Evolutionary conservation across 2,797 vertebrate genomes (phyloP).

Genomic region (Sebastes iracundus): DNA sequence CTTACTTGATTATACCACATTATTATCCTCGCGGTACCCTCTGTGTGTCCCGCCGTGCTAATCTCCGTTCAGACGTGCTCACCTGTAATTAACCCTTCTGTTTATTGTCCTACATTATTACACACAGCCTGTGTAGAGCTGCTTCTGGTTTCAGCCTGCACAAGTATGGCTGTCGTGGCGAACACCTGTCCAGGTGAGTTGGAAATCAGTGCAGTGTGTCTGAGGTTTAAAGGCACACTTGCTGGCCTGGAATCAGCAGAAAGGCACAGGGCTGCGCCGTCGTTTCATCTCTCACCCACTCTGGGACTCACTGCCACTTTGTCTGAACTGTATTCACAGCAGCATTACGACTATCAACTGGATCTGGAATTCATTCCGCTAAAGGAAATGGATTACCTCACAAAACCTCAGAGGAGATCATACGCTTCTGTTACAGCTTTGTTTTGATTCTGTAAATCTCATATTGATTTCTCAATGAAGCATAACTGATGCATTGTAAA

Average conservation of each 20-base stretch:
- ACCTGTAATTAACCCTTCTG: slow-evolving; percentile 61
- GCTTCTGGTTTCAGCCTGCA: slow-evolving; percentile 25
- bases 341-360: neutral
- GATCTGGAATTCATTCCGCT: slow-evolving; percentile 9
- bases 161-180: slow-evolving; percentile 17
- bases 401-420: slow-evolving; percentile 12
- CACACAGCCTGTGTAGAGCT: slow-evolving; percentile 17
- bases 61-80: slow-evolving; percentile 56
- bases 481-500: slow-evolving; percentile 34
- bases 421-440: slow-evolving; percentile 27
- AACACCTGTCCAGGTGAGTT: slow-evolving; percentile 69
- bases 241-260: slow-evolving; percentile 23
- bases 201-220: slow-evolving; percentile 17
- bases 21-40: slow-evolving; percentile 51
- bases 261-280: neutral
- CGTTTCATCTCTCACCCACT: neutral
- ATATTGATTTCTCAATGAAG: slow-evolving; percentile 58
- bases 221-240: slow-evolving; percentile 34
- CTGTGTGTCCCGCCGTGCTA: slow-evolving; percentile 48
- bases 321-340: neutral
- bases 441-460: slow-evolving; percentile 48
- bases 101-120: slow-evolving; percentile 65
- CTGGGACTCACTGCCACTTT: neutral
- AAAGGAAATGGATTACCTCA: slow-evolving; percentile 9
- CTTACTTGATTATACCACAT: slow-evolving; percentile 63